Evolutionary conservation across 2,888 invertebrate genomes (phyloP).

Genomic region (Agapostemon virescens): DNA sequence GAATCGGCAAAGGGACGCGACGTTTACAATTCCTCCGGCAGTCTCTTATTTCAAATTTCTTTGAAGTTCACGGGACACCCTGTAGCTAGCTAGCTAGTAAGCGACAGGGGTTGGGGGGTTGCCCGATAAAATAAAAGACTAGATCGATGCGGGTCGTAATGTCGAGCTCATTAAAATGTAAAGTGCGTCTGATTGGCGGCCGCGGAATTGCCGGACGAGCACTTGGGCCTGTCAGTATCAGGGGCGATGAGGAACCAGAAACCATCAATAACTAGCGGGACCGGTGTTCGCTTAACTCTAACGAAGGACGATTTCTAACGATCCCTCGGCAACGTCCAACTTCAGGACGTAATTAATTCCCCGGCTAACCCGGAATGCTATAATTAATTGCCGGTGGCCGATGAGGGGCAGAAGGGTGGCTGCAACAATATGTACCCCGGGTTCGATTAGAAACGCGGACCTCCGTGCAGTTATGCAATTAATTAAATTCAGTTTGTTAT

Average conservation of each 20-base stretch:
- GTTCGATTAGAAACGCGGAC: conserved; percentile 76
- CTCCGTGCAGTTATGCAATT: conserved; percentile 76
- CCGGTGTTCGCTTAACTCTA: conserved; percentile 67
- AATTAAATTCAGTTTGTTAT: conserved; percentile 78
- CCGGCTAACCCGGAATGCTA: conserved; percentile 80
- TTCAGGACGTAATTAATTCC: conserved; percentile 80
- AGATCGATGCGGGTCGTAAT: neutral
- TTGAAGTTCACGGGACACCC: too few relatives aligned
- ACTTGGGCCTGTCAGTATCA: conserved; percentile 58
- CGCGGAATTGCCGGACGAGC: conserved; percentile 36
- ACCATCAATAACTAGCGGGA: conserved; percentile 67
- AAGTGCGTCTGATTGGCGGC: conserved; percentile 43
- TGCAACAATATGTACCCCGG: conserved; percentile 77
- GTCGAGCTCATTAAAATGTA: conserved; percentile 41
- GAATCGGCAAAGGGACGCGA: too few relatives aligned
- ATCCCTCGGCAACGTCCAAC: conserved; percentile 77
- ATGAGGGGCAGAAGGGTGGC: conserved; percentile 68
- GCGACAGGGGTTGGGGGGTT: neutral
- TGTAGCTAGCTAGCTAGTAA: neutral
- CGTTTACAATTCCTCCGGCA: too few relatives aligned
- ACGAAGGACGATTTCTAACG: conserved; percentile 75
- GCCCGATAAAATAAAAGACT: neutral
- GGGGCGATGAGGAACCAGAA: conserved; percentile 61
- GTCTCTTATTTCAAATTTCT: too few relatives aligned
- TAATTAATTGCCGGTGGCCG: conserved; percentile 79